Evolutionary conservation across 2,113 vertebrate species (phyloP).

Genomic region (Peucedramus taeniatus): DNA sequence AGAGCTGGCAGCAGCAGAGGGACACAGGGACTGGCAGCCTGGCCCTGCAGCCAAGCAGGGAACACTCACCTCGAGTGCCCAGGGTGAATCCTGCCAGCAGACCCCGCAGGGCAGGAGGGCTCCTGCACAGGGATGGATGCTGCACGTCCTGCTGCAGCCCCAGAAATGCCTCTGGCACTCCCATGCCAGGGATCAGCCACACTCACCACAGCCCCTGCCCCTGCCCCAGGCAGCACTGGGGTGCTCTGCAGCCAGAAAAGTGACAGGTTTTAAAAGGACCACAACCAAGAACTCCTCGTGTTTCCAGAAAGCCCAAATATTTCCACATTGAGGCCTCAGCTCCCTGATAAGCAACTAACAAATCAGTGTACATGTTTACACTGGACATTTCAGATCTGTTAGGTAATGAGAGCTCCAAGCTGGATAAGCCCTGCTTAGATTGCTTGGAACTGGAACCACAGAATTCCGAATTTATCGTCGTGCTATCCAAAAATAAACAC

Average conservation of each 20-base stretch:
- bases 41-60: background rate
- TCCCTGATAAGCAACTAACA: background rate
- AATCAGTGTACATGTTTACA: background rate
- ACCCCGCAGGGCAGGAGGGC: rapidly evolving
- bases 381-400: background rate
- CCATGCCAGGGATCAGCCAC: rapidly evolving
- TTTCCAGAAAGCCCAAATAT: slow-evolving; percentile 21
- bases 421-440: background rate
- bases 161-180: rapidly evolving
- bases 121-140: background rate
- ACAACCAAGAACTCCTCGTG: background rate
- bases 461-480: background rate
- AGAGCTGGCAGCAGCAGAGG: background rate
- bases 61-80: background rate
- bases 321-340: background rate
- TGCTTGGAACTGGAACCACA: background rate
- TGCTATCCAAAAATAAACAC: background rate
- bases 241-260: background rate
- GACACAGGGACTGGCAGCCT: background rate
- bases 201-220: background rate
- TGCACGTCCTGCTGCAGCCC: rapidly evolving
- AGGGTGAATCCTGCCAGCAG: background rate
- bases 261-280: background rate
- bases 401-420: background rate
- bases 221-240: background rate